Conservation (phyloP, 92 coral and sea anemone species). For the Siderastrea siderea region DNA sequence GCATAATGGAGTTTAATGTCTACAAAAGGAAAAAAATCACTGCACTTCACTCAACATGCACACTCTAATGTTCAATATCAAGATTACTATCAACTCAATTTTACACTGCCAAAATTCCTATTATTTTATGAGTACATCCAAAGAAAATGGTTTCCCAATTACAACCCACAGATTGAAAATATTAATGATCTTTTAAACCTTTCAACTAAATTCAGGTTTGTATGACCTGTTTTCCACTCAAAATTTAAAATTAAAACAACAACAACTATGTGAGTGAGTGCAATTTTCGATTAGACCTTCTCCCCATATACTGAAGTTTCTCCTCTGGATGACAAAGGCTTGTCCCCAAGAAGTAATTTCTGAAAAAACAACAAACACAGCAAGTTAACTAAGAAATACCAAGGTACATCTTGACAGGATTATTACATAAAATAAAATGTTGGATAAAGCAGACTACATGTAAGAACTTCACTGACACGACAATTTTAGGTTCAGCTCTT, state of each 20-base stretch:
- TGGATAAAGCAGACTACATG: no score
- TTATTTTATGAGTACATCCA: neutral
- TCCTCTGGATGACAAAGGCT: constrained; percentile 40
- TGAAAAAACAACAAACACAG: neutral
- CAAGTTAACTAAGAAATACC: neutral
- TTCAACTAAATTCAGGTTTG: no score
- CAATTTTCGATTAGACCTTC: constrained; percentile 7
- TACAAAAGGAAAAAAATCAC: constrained; percentile 14
- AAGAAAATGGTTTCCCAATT: neutral
- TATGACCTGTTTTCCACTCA: no score
- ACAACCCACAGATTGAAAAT: neutral
- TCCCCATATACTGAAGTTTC: constrained; percentile 34
- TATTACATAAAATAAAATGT: no score
- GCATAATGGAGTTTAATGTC: constrained; percentile 86
- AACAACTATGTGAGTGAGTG: neutral
- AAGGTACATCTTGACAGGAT: neutral
- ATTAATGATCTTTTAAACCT: no score
- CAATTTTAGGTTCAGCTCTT: no score
- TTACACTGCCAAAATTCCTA: no score
- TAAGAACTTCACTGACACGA: no score
- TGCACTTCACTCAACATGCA: no score
- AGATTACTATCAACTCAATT: no score
- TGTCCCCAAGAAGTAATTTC: constrained; percentile 25
- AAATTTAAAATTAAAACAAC: neutral
- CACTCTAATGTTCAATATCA: no score